Evolutionary conservation across 2,113 vertebrate genomes (phyloP).

Genomic region (Globicephala melas): DNA sequence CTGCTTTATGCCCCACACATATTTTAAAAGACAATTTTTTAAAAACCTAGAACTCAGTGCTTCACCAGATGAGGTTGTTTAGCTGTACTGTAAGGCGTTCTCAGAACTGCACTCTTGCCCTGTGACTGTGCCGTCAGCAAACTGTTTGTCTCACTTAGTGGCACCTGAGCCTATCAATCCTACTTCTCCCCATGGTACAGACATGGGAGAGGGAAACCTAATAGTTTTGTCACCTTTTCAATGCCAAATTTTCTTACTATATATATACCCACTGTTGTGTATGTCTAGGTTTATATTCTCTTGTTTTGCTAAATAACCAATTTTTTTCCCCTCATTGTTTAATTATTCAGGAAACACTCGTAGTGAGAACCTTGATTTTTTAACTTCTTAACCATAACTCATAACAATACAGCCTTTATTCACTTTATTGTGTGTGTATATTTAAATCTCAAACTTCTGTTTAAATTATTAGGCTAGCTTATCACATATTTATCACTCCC

Average conservation of each 20-base stretch:
- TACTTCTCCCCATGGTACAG: not conserved
- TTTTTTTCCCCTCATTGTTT: not conserved
- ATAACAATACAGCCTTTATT: not conserved
- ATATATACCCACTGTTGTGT: not conserved
- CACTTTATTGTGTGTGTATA: not conserved
- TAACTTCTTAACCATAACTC: not conserved
- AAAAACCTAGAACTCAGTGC: not conserved
- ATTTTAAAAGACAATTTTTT: not conserved
- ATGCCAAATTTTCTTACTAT: conserved; percentile 8
- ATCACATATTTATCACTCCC: not conserved
- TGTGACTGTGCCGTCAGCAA: not conserved
- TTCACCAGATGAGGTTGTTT: not conserved
- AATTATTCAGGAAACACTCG: conserved; percentile 8
- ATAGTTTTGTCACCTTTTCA: conserved; percentile 23
- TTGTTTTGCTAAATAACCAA: not conserved
- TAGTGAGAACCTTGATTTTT: conserved; percentile 42
- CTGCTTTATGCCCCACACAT: not conserved
- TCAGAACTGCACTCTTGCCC: not conserved
- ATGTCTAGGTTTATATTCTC: conserved; percentile 37
- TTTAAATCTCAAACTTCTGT: not conserved
- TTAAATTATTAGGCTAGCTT: not conserved
- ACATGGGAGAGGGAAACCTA: not conserved
- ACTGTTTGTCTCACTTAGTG: not conserved
- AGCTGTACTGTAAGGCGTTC: not conserved
- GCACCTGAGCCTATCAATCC: not conserved